phyloP scores from a whole-genome alignment of 2,888 invertebrate genomes.

The Diarsia rubi region DNA sequence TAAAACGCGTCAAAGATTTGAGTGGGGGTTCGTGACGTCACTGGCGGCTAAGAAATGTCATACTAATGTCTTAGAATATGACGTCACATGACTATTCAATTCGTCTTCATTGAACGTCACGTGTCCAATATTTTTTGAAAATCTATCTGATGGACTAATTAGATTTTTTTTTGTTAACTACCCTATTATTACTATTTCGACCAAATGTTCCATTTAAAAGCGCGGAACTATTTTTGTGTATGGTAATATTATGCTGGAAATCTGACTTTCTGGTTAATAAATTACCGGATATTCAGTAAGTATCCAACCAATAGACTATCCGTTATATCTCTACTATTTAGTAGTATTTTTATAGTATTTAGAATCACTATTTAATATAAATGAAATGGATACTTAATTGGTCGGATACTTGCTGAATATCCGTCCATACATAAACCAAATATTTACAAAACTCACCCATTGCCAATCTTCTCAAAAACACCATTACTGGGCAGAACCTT shows the following conservation, averaged over 20 bases:
- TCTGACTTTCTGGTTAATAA: neutral
- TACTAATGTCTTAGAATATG: too few species aligned
- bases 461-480: slow-evolving; percentile 86
- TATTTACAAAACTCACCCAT: slow-evolving; percentile 79
- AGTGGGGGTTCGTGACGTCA: too few species aligned
- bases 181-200: neutral
- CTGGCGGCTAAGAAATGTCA: too few species aligned
- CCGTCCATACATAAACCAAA: neutral
- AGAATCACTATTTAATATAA: neutral
- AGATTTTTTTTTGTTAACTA: too few species aligned
- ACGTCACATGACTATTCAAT: too few species aligned
- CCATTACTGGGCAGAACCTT: slow-evolving; percentile 75
- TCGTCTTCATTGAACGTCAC: too few species aligned
- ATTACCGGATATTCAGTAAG: slow-evolving; percentile 2
- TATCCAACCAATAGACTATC: neutral
- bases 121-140: too few species aligned
- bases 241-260: neutral
- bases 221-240: neutral
- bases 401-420: slow-evolving; percentile 2
- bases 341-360: neutral
- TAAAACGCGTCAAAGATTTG: too few species aligned
- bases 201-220: neutral
- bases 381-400: neutral
- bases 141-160: too few species aligned
- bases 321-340: too few species aligned